phyloP scores from a whole-genome alignment of 2,888 invertebrate species.

The Leptopilina myrica region DNA sequence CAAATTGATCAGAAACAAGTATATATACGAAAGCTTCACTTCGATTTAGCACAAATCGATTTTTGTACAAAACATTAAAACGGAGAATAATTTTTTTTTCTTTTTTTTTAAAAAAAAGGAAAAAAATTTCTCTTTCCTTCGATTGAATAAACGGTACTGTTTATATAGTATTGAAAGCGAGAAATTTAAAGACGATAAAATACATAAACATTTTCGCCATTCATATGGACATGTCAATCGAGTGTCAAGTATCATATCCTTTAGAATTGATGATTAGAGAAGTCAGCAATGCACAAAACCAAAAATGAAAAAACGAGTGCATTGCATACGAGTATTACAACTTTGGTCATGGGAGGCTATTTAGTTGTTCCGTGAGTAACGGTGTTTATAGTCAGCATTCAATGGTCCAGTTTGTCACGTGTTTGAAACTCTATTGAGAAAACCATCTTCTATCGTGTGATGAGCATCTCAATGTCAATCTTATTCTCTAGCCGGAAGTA shows the following conservation, averaged over 20 bases:
- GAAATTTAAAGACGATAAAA: slow-evolving; percentile 19
- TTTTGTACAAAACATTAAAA: no score
- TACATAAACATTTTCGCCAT: slow-evolving; percentile 1
- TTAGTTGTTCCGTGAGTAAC: slow-evolving; percentile 62
- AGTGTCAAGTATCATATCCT: slow-evolving; percentile 17
- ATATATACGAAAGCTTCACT: no score
- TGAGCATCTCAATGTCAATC: slow-evolving; percentile 27
- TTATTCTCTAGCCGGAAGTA: slow-evolving; percentile 5
- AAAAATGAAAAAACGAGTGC: slow-evolving; percentile 33
- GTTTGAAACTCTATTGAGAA: slow-evolving; percentile 48
- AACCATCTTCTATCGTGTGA: slow-evolving; percentile 12
- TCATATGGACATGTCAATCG: slow-evolving; percentile 31
- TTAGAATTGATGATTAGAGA: slow-evolving; percentile 34
- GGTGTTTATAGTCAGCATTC: slow-evolving; percentile 61
- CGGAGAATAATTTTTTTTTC: neutral
- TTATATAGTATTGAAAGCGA: neutral
- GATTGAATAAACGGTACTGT: slow-evolving; percentile 23
- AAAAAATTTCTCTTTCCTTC: slow-evolving; percentile 33
- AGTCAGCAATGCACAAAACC: slow-evolving; percentile 6
- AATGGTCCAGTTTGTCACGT: slow-evolving; percentile 67
- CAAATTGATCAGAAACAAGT: no score
- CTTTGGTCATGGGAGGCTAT: slow-evolving; percentile 61
- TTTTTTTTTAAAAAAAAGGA: neutral
- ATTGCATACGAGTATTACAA: slow-evolving; percentile 47
- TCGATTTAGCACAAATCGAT: no score